phyloP scores from a whole-genome alignment of 2,797 vertebrate species.

The Protonibea diacanthus region DNA sequence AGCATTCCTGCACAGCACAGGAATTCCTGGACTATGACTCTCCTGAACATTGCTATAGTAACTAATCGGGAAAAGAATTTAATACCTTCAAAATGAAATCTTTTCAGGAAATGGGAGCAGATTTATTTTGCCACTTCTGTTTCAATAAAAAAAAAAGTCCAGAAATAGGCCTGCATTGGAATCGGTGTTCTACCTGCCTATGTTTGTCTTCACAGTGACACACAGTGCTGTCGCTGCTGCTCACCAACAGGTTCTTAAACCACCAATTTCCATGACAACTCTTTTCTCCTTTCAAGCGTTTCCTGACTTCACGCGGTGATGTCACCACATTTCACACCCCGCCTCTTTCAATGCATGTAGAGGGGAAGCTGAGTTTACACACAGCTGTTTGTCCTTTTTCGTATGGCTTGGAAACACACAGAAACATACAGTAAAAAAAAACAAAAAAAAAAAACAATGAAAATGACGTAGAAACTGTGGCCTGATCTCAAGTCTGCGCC shows the following conservation, averaged over 20 bases:
- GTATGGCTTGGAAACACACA: not conserved
- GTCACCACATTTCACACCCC: conserved; percentile 53
- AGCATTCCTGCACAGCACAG: conserved; percentile 67
- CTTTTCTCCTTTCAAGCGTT: conserved; percentile 24
- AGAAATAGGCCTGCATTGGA: not conserved
- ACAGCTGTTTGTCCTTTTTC: conserved; percentile 3
- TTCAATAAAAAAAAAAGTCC: not conserved
- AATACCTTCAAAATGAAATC: not conserved
- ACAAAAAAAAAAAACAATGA: not conserved
- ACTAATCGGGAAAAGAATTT: not conserved
- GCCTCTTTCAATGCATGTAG: not conserved
- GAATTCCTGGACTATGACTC: conserved; percentile 47
- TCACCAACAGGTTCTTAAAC: not conserved
- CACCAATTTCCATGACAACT: conserved; percentile 54
- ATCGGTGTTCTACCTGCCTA: not conserved
- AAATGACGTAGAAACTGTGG: conserved; percentile 16
- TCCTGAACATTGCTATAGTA: conserved; percentile 6
- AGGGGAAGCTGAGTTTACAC: conserved; percentile 29
- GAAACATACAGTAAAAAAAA: not conserved
- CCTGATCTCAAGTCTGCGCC: conserved; percentile 44
- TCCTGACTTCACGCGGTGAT: conserved; percentile 51
- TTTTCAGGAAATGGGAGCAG: conserved; percentile 8
- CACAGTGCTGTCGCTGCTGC: not conserved
- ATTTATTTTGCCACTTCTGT: not conserved
- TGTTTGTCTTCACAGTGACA: not conserved